A percentile compares a stretch with the other conserved stretches of the same genome.
These are phyloP conservation scores for Tragopan temminckii DNA, from an alignment of 2,797 vertebrate species.

Conservation along the genomic window DNA sequence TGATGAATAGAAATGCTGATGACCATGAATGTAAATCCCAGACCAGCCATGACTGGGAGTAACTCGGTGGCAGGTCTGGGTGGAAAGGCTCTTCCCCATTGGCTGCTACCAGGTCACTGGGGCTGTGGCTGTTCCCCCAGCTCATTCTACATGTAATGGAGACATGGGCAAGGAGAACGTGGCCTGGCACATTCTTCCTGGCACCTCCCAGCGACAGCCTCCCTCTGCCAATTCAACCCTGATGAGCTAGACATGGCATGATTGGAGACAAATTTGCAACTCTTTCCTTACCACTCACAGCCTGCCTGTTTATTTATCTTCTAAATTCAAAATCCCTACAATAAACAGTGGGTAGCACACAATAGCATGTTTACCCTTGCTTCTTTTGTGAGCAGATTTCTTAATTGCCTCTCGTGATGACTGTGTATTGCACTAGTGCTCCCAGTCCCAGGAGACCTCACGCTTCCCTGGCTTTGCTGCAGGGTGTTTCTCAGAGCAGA, in stretches of 20 bases:
- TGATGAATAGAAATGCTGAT: too few relatives aligned
- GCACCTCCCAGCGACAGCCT: not conserved
- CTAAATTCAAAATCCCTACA: not conserved
- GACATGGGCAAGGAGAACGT: rapidly evolving
- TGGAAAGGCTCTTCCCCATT: not conserved
- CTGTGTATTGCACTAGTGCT: constrained; percentile 12
- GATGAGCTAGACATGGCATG: not conserved
- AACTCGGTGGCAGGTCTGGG: not conserved
- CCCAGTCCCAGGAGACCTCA: not conserved
- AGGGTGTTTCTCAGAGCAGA: constrained; percentile 64
- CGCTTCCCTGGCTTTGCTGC: constrained; percentile 53
- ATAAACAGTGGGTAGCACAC: not conserved
- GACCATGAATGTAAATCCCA: not conserved
- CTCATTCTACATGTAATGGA: not conserved
- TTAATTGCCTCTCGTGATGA: constrained; percentile 53
- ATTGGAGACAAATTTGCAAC: not conserved
- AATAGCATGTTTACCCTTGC: not conserved
- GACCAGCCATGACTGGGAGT: not conserved
- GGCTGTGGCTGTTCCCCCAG: not conserved
- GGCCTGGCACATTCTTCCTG: not conserved
- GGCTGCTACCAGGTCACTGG: not conserved
- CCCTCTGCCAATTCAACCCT: not conserved
- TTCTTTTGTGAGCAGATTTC: constrained; percentile 42
- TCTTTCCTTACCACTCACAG: not conserved
- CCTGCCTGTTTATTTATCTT: not conserved